phyloP scores from a whole-genome alignment of 1,140 invertebrate species.

The Kradibia gibbosae region DNA sequence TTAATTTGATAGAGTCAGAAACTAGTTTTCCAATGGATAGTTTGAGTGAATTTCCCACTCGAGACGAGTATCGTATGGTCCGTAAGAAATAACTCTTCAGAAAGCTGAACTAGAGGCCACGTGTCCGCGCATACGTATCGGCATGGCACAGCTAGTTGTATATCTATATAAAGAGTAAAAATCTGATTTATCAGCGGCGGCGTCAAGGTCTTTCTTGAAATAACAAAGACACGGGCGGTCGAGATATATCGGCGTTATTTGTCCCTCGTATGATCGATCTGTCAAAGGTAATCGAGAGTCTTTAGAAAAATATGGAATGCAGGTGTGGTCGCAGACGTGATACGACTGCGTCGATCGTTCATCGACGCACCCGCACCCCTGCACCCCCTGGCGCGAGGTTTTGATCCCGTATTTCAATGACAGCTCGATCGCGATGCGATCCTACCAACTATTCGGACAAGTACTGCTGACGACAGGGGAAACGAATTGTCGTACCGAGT shows the following conservation, averaged over 20 bases:
- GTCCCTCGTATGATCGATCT: conserved; percentile 44
- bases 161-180: neutral
- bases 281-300: conserved; percentile 46
- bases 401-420: conserved; percentile 22
- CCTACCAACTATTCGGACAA: conserved; percentile 3
- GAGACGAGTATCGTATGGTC: conserved; percentile 1
- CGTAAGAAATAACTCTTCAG: neutral
- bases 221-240: conserved; percentile 29
- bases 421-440: neutral
- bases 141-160: conserved; percentile 16
- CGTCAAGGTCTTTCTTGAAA: conserved; percentile 9
- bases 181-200: conserved; percentile 22
- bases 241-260: conserved; percentile 43
- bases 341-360: conserved; percentile 14
- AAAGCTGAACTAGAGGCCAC: neutral
- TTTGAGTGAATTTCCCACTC: conserved; percentile 8
- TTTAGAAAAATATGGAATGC: conserved; percentile 48
- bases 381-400: neutral
- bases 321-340: conserved; percentile 40
- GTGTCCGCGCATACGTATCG: neutral
- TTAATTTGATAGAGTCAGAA: neutral
- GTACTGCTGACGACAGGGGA: neutral
- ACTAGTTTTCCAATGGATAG: neutral
- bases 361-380: neutral
- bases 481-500: neutral